Evolutionary conservation across 2,888 invertebrate genomes (phyloP).

Genomic region (Cryptus viduatorius): DNA sequence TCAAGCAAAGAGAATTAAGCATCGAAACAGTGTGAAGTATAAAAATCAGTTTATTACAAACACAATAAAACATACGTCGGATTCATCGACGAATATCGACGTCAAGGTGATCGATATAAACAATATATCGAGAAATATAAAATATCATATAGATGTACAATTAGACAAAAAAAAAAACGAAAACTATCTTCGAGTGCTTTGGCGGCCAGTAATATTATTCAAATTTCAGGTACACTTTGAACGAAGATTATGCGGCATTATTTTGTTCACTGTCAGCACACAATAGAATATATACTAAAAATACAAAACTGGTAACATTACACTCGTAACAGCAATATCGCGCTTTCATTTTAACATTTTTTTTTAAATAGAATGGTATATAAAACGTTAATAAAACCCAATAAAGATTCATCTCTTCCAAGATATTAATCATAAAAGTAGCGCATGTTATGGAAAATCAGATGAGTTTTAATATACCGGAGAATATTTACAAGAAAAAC

Average conservation of each 20-base stretch:
- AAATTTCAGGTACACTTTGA: constrained; percentile 66
- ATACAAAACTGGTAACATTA: constrained; percentile 48
- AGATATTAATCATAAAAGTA: too few species aligned
- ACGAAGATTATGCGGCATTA: constrained; percentile 58
- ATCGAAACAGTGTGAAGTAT: background rate
- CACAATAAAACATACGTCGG: background rate
- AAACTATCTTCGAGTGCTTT: constrained; percentile 33
- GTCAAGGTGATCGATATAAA: constrained; percentile 1
- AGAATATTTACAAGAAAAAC: too few species aligned
- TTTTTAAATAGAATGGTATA: too few species aligned
- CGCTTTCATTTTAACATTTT: background rate
- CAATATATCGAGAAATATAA: constrained; percentile 12
- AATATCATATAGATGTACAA: background rate
- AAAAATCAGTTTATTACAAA: constrained; percentile 48
- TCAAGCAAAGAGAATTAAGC: too few species aligned
- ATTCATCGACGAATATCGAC: constrained; percentile 7
- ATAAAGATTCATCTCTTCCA: too few species aligned
- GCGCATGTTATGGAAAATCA: too few species aligned
- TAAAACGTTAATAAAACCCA: too few species aligned
- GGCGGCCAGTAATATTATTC: constrained; percentile 34
- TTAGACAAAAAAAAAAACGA: background rate
- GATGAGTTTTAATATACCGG: too few species aligned
- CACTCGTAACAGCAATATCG: background rate
- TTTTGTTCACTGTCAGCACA: constrained; percentile 28
- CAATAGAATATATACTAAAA: constrained; percentile 28